phyloP scores from a whole-genome alignment of 2,888 invertebrate species.

The Dicroscelio sp. region DNA sequence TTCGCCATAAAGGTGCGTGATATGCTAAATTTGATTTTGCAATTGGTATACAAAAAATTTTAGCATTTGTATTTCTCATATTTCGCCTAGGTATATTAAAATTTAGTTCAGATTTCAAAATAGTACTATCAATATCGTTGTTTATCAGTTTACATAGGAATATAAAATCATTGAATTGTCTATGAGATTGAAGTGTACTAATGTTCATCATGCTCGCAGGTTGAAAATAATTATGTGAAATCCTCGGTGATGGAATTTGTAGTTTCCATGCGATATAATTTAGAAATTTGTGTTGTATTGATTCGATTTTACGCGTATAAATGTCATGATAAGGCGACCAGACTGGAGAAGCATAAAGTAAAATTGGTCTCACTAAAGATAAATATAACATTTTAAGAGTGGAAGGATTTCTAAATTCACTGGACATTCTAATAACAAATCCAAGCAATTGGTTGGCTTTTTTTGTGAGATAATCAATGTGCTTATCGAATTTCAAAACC shows the following conservation, averaged over 20 bases:
- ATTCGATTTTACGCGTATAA: background rate
- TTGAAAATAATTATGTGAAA: background rate
- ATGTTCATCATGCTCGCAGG: background rate
- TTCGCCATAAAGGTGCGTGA: background rate
- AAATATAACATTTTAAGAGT: background rate
- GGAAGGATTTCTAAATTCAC: background rate
- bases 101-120: background rate
- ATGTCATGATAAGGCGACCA: background rate
- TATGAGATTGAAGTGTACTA: background rate
- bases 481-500: background rate
- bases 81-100: background rate
- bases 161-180: background rate
- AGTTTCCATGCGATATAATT: background rate
- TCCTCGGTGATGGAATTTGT: background rate
- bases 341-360: background rate
- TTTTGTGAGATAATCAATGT: background rate
- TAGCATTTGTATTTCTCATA: background rate
- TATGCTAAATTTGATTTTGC: background rate
- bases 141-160: background rate
- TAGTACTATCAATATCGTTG: background rate
- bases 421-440: background rate
- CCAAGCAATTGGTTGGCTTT: background rate
- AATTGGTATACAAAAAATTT: background rate
- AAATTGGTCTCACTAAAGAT: background rate
- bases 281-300: slow-evolving; percentile 24